phyloP scores from a whole-genome alignment of 1,140 invertebrate genomes.

The Drosophila ambigua region DNA sequence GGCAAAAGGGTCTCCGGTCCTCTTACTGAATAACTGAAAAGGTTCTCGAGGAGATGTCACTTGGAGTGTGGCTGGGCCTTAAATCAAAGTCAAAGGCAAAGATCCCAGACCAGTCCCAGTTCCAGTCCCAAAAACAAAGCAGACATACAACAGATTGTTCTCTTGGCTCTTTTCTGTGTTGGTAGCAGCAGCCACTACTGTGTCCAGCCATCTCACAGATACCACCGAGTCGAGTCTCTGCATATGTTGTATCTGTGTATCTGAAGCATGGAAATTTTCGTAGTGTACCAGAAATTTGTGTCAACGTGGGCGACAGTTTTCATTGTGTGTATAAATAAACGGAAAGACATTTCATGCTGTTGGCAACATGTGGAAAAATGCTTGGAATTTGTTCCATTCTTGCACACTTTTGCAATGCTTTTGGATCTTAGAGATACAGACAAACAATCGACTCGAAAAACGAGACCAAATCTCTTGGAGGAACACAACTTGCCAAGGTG shows the following conservation, averaged over 20 bases:
- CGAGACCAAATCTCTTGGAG: constrained; percentile 19
- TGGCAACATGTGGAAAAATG: constrained; percentile 48
- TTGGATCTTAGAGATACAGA: constrained; percentile 32
- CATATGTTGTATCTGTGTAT: constrained; percentile 31
- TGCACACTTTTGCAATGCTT: constrained; percentile 46
- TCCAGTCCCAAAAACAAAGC: constrained; percentile 10
- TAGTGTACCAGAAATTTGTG: constrained; percentile 65
- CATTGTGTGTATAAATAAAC: constrained; percentile 61
- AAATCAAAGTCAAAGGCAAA: constrained; percentile 65
- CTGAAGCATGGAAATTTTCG: constrained; percentile 59
- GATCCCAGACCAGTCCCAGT: constrained; percentile 25
- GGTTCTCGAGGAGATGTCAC: constrained; percentile 60
- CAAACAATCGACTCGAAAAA: constrained; percentile 25
- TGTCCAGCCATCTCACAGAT: constrained; percentile 43
- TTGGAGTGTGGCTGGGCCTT: constrained; percentile 65
- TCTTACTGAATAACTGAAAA: constrained; percentile 13
- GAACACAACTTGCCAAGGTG: too few relatives aligned
- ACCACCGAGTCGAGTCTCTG: constrained; percentile 14
- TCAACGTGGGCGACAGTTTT: constrained; percentile 71
- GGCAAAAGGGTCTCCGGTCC: constrained; percentile 34
- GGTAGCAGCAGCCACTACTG: constrained; percentile 35
- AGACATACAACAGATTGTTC: constrained; percentile 9
- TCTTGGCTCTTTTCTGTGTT: constrained; percentile 16
- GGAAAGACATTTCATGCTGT: constrained; percentile 56
- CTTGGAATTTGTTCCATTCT: constrained; percentile 45